Conservation (phyloP, 2,888 invertebrate species). For the Lasioglossum zephyrum region DNA sequence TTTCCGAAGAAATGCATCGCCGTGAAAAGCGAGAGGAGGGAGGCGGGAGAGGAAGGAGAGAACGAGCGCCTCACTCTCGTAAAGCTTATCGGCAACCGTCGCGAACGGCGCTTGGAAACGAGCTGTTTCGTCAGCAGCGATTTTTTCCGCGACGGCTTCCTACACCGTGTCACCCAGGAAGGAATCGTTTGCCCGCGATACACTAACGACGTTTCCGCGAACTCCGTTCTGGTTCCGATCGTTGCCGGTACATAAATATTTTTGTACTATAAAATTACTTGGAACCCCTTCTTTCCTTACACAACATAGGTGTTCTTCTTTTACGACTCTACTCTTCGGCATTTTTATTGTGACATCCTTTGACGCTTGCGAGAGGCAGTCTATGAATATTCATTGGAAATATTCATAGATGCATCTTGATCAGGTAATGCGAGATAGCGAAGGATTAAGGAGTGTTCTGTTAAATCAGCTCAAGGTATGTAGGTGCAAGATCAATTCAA, state of each 20-base stretch:
- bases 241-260: constrained; percentile 27
- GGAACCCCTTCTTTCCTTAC: neutral
- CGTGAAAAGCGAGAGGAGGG: constrained; percentile 17
- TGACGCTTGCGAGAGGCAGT: neutral
- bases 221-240: constrained; percentile 17
- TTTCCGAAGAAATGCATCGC: neutral
- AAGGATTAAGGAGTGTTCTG: neutral
- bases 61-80: constrained; percentile 60
- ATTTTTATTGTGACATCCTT: neutral
- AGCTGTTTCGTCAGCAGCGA: constrained; percentile 64
- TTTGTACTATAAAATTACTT: neutral
- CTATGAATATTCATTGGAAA: neutral
- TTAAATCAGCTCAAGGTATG: neutral
- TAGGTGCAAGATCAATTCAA: neutral
- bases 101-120: constrained; percentile 71
- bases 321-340: neutral
- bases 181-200: constrained; percentile 52
- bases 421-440: neutral
- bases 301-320: neutral
- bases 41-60: constrained; percentile 16
- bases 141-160: constrained; percentile 48
- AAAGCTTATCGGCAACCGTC: constrained; percentile 70
- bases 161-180: constrained; percentile 47
- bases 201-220: constrained; percentile 63
- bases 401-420: neutral